Percentiles rank a stretch among this genome's conserved stretches.
These are phyloP conservation scores for Aphidius gifuensis DNA, from an alignment of 1,140 invertebrate species.

Conservation along the genomic window DNA sequence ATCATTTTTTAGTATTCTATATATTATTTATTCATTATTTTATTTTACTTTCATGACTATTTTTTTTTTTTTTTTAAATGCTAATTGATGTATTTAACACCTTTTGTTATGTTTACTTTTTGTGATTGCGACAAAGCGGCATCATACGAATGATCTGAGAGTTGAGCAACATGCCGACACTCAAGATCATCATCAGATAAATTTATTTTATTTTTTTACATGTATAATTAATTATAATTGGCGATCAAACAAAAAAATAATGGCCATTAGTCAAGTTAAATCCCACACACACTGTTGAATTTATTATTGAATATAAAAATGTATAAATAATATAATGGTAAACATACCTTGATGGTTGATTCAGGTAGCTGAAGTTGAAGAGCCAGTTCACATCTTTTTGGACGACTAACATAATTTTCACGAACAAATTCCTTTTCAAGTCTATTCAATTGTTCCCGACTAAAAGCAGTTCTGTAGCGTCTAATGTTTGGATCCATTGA, in stretches of 20 bases:
- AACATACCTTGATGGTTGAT: conserved; percentile 92
- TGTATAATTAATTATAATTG: conserved; percentile 35
- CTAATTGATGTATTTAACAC: conserved; percentile 21
- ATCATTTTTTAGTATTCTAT: conserved; percentile 8
- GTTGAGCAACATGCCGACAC: conserved; percentile 6
- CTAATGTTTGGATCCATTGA: conserved; percentile 69
- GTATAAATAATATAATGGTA: conserved; percentile 4
- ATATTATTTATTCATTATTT: conserved; percentile 12
- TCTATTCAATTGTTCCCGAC: conserved; percentile 86
- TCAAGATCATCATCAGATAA: conserved; percentile 1
- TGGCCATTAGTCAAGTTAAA: conserved; percentile 16
- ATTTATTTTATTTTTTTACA: too few species aligned
- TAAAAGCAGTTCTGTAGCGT: conserved; percentile 96
- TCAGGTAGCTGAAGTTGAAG: conserved; percentile 90
- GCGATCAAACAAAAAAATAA: conserved; percentile 38
- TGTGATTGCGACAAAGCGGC: conserved; percentile 29
- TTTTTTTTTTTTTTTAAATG: background rate
- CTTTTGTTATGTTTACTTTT: conserved; percentile 26
- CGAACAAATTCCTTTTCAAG: conserved; percentile 97
- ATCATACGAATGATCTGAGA: background rate
- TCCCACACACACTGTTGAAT: background rate
- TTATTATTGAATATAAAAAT: conserved; percentile 4
- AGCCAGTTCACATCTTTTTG: conserved; percentile 92
- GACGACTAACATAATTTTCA: conserved; percentile 97
- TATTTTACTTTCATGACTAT: background rate